Conservation (phyloP, 2,797 vertebrate species). For the Trachurus trachurus region DNA sequence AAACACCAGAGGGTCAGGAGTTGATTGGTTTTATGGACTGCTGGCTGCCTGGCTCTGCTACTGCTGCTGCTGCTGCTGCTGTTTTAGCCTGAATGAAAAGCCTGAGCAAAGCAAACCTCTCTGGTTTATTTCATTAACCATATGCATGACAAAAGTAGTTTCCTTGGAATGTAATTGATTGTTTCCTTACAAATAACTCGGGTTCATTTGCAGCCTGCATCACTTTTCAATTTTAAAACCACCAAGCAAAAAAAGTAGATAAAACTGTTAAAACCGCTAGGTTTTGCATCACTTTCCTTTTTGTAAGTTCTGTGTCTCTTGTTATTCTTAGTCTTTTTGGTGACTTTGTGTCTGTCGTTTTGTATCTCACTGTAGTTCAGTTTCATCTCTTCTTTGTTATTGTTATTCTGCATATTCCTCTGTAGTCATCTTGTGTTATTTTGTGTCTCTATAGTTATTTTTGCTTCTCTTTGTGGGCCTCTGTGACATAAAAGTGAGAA, state of each 20-base stretch:
- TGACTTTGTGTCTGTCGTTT: neutral
- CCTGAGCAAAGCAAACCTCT: neutral
- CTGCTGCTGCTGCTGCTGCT: neutral
- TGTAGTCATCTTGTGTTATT: too few species aligned
- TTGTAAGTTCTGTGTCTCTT: too few species aligned
- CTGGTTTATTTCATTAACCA: neutral
- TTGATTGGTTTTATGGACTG: constrained; percentile 18
- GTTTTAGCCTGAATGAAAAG: constrained; percentile 9
- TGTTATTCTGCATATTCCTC: neutral
- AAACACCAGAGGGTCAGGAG: constrained; percentile 14
- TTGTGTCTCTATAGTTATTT: neutral
- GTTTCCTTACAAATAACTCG: neutral
- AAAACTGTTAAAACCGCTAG: neutral
- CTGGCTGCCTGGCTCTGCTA: constrained; percentile 5
- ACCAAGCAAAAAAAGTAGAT: neutral
- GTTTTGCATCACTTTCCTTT: neutral
- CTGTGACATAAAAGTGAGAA: too few species aligned
- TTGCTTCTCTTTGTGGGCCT: neutral
- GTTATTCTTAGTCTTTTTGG: neutral
- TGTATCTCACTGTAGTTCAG: neutral
- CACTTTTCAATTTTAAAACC: neutral
- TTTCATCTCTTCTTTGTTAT: too few species aligned
- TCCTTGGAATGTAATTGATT: neutral
- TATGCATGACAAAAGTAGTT: neutral
- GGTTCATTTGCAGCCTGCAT: neutral